Conservation (phyloP, 1,140 invertebrate genomes). For the Brachystomella parvula region DNA sequence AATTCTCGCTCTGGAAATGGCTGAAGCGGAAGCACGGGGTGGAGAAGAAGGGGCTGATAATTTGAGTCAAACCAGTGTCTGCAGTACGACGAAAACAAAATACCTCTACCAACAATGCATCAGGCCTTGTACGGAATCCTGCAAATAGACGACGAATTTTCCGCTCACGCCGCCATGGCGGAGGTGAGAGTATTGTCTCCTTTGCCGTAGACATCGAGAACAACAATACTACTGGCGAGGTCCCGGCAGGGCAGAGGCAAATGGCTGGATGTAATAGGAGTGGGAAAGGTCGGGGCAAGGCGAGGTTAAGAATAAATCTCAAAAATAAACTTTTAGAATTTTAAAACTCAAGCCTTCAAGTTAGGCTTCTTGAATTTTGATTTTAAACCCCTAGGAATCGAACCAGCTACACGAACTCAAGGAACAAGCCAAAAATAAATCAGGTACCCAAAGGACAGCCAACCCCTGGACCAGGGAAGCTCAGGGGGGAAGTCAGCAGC, state of each 20-base stretch:
- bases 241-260: background rate
- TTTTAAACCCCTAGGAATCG: too few relatives aligned
- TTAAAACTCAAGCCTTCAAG: too few relatives aligned
- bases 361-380: too few relatives aligned
- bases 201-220: background rate
- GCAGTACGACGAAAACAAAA: background rate
- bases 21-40: background rate
- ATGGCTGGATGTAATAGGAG: background rate
- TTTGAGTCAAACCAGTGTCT: background rate
- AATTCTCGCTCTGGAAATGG: background rate
- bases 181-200: slow-evolving; percentile 6
- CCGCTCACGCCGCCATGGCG: background rate
- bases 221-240: background rate
- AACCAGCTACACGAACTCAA: too few relatives aligned
- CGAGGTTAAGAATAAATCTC: background rate
- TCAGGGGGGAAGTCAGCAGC: background rate
- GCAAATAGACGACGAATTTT: background rate
- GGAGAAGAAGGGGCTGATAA: background rate
- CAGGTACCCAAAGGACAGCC: background rate
- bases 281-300: background rate
- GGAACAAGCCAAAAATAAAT: too few relatives aligned
- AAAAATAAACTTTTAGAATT: background rate
- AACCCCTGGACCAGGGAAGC: background rate
- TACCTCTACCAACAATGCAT: background rate
- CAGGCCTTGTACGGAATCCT: background rate